These are phyloP conservation scores for Apeltes quadracus DNA, from an alignment of 2,113 vertebrate species.

Conservation along the genomic window DNA sequence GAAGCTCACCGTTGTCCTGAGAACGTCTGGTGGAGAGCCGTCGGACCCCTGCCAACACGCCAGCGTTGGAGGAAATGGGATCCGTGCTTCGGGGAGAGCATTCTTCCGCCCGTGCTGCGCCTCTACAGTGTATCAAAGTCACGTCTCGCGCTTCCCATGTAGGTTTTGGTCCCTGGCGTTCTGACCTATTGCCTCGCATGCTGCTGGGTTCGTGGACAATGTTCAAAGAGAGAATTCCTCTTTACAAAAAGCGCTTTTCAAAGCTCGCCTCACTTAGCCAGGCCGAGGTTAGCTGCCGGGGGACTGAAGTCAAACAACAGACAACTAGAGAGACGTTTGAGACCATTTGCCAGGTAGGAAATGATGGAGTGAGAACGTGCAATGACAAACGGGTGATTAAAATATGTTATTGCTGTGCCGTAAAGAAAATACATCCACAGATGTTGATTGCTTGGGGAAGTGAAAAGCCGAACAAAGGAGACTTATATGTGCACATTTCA, in stretches of 20 bases:
- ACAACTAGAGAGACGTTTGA: conserved; percentile 23
- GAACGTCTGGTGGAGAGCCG: conserved; percentile 63
- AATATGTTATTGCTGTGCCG: conserved; percentile 8
- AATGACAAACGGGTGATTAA: conserved; percentile 26
- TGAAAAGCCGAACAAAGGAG: conserved; percentile 14
- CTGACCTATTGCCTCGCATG: conserved; percentile 49
- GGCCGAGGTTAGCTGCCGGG: conserved; percentile 28
- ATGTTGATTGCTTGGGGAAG: neutral
- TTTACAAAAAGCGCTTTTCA: conserved; percentile 34
- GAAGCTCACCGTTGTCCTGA: conserved; percentile 61
- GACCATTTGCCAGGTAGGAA: conserved; percentile 31
- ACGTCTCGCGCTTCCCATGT: conserved; percentile 46
- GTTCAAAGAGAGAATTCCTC: conserved; percentile 54
- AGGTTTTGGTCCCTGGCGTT: conserved; percentile 32
- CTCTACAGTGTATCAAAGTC: conserved; percentile 65
- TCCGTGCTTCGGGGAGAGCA: conserved; percentile 49
- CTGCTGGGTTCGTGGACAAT: conserved; percentile 50
- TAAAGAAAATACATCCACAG: conserved; percentile 25
- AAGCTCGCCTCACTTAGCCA: conserved; percentile 36
- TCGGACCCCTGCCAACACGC: conserved; percentile 57
- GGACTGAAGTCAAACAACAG: conserved; percentile 40
- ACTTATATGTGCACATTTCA: neutral
- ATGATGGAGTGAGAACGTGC: conserved; percentile 43
- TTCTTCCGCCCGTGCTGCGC: conserved; percentile 56
- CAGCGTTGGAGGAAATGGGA: conserved; percentile 61